Evolutionary conservation across 2,888 invertebrate species (phyloP), one percentile per base, ranked within the genome.

Genomic region (Xanthia togata): DNA sequence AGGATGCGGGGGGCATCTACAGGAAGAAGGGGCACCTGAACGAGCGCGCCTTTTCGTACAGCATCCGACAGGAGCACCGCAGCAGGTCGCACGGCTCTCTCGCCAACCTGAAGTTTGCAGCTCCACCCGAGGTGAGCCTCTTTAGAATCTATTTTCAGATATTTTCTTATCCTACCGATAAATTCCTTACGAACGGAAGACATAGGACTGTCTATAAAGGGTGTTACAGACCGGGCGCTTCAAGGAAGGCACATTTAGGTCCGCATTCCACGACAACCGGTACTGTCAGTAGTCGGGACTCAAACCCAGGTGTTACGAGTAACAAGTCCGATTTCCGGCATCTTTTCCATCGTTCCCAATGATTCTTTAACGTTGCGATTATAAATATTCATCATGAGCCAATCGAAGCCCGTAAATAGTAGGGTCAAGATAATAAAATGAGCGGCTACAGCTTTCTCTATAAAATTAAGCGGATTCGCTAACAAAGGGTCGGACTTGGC

Each of bases 41-140:
- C 94, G 99, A 99, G 93, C 97, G 99, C 71, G 99, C 99, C 41
- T 99, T 99, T 93, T 98, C 98, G 76, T 99, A 99, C 95, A 99
- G 99, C 88, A 99, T 99, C 91, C 97, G 99, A 76, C 99, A 99
- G 93, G 99, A 99, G 93, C 99, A 99, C 93, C 97, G 99, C 85
- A 99, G 99, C 93, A 97, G 99, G 81, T 99, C 99, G 90, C 99
- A 99, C 94, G 99, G 99, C 79, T 98, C 98, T 79, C 96, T 99
- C 93, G 98, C 99, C 81, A 99, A 99, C 92, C 96, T 99, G 82
- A 98, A 99, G 93, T 99, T 99, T 95, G 98, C 98, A 88, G 98
- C 98, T 85, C 98, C 98, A 84, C 97, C 97, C 64, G 96, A 97
- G 94, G 97, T 97, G 85, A 95, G 96, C 79, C 11, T 8, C 57